These are phyloP conservation scores for Agrilus planipennis DNA, from an alignment of 1,140 invertebrate genomes.

Conservation along the genomic window DNA sequence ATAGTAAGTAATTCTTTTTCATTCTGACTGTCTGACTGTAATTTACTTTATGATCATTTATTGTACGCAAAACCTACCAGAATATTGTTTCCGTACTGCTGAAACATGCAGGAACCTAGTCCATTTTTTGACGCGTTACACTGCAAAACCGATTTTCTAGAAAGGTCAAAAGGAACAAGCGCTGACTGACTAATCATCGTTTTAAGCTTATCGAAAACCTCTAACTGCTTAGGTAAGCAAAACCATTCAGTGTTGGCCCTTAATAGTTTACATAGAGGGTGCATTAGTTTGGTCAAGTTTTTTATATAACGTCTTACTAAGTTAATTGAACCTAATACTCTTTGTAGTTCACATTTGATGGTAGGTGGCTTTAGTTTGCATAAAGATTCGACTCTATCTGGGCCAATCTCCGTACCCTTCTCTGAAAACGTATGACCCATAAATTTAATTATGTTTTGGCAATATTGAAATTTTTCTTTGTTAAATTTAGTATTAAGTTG, in stretches of 20 bases:
- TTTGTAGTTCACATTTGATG: conserved; percentile 6
- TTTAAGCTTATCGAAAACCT: conserved; percentile 3
- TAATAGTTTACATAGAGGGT: conserved; percentile 2
- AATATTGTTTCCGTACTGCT: conserved; percentile 5
- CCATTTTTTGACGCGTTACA: conserved; percentile 7
- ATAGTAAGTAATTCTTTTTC: conserved; percentile 37
- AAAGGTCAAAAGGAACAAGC: background rate
- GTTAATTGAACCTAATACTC: conserved; percentile 4
- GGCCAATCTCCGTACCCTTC: conserved; percentile 3
- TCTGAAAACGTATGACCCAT: conserved; percentile 17
- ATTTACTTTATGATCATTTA: conserved; percentile 12
- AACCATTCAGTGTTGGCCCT: background rate
- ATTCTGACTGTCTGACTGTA: conserved; percentile 19
- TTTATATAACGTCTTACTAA: conserved; percentile 1
- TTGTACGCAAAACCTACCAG: conserved; percentile 1
- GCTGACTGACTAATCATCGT: background rate
- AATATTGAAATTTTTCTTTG: conserved; percentile 30
- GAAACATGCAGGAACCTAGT: conserved; percentile 3
- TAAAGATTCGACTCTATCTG: conserved; percentile 1
- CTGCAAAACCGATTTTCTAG: conserved; percentile 7
- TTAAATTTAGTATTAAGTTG: conserved; percentile 31
- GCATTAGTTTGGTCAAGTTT: background rate
- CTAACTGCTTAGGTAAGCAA: background rate
- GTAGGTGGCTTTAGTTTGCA: background rate
- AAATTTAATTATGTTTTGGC: conserved; percentile 27